Evolutionary conservation across 2,888 invertebrate genomes (phyloP).

Genomic region (Drosophila mercatorum): DNA sequence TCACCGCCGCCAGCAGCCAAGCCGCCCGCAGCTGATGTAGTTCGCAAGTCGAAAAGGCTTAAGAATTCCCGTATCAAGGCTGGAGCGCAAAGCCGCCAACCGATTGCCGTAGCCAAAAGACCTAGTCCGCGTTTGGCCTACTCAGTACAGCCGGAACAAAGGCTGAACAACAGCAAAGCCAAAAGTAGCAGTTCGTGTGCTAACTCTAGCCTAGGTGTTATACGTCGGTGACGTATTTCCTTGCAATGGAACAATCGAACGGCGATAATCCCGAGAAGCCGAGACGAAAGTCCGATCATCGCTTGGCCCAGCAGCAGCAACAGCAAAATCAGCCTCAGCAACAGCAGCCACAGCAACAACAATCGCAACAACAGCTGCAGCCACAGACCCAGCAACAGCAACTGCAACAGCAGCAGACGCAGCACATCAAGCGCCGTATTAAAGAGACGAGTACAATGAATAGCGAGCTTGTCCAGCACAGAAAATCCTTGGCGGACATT

Average conservation of each 20-base stretch:
- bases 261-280: conserved; percentile 39
- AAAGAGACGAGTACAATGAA: background rate
- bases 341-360: background rate
- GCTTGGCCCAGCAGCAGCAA: conserved; percentile 9
- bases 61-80: conserved; percentile 35
- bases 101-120: background rate
- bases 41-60: background rate
- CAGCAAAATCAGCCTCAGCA: background rate
- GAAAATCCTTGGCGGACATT: background rate
- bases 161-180: background rate
- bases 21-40: background rate
- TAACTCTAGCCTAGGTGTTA: background rate
- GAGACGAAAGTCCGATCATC: conserved; percentile 24
- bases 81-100: conserved; percentile 17
- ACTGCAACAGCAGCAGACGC: background rate
- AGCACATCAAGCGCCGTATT: conserved; percentile 36
- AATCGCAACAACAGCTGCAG: background rate
- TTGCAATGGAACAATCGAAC: conserved; percentile 39
- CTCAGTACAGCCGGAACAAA: conserved; percentile 24
- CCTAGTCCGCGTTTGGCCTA: conserved; percentile 43
- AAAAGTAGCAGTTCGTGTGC: background rate
- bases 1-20: background rate
- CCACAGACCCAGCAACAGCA: background rate
- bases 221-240: background rate
- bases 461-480: conserved; percentile 4